These are phyloP conservation scores for Drosophila paranaensis DNA, from an alignment of 2,888 invertebrate species.

Conservation along the genomic window DNA sequence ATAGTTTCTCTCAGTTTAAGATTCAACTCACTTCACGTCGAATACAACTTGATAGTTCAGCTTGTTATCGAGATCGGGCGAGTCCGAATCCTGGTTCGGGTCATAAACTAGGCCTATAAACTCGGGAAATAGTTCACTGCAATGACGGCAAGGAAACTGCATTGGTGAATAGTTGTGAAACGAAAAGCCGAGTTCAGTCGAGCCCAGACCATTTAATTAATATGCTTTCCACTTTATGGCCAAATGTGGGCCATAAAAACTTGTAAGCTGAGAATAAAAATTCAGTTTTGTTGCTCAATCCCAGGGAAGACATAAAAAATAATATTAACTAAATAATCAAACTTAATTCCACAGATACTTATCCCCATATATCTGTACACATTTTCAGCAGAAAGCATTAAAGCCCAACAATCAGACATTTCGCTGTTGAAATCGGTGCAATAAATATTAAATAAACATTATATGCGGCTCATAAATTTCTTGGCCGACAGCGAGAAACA, in stretches of 20 bases:
- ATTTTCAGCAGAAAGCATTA: conserved; percentile 35
- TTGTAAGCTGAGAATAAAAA: conserved; percentile 49
- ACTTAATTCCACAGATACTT: conserved; percentile 51
- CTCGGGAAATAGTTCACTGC: background rate
- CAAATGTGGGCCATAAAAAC: conserved; percentile 40
- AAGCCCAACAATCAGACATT: conserved; percentile 22
- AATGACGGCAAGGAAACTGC: conserved; percentile 15
- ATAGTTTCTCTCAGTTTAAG: too few relatives aligned
- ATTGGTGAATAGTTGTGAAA: conserved; percentile 18
- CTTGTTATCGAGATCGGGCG: conserved; percentile 1
- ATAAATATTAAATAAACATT: conserved; percentile 76
- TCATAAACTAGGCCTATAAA: conserved; percentile 14
- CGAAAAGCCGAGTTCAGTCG: conserved; percentile 25
- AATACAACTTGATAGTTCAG: background rate
- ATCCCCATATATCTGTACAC: background rate
- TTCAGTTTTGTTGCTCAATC: conserved; percentile 34
- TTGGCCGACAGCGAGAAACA: conserved; percentile 14
- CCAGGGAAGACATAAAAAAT: conserved; percentile 32
- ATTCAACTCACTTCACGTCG: background rate
- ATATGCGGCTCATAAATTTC: conserved; percentile 67
- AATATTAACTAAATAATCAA: conserved; percentile 58
- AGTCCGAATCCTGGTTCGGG: conserved; percentile 1
- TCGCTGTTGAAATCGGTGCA: conserved; percentile 45
- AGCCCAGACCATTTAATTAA: conserved; percentile 61
- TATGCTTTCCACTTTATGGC: conserved; percentile 53